Conservation (phyloP, 2,888 invertebrate species). For the Amblyteles armatorius region DNA sequence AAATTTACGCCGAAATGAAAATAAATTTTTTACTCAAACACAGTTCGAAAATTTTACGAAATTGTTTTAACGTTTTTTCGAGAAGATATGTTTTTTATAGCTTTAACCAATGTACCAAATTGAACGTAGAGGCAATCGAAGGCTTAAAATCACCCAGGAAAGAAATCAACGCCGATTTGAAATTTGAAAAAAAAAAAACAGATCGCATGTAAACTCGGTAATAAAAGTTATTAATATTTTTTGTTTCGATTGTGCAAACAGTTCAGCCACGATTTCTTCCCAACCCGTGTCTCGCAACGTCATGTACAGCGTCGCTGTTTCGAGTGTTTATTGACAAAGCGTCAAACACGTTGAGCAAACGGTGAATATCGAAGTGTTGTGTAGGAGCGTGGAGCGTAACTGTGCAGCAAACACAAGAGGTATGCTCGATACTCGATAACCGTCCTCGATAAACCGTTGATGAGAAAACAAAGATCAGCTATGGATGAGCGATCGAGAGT, state of each 20-base stretch:
- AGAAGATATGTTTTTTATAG: too few relatives aligned
- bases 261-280: background rate
- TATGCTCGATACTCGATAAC: constrained; percentile 21
- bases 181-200: background rate
- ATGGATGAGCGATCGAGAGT: constrained; percentile 30
- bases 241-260: background rate
- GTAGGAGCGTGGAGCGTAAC: background rate
- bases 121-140: too few relatives aligned
- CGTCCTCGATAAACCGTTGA: constrained; percentile 13
- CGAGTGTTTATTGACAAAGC: constrained; percentile 10
- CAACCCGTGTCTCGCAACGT: background rate
- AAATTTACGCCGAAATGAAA: too few relatives aligned
- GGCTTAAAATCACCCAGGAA: too few relatives aligned
- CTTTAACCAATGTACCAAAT: too few relatives aligned
- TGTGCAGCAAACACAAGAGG: constrained; percentile 13
- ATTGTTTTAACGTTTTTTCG: too few relatives aligned
- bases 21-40: too few relatives aligned
- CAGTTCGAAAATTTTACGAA: too few relatives aligned
- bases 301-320: background rate
- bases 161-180: background rate
- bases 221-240: background rate
- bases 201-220: background rate
- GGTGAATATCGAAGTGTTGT: constrained; percentile 21
- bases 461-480: constrained; percentile 32
- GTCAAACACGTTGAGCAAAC: constrained; percentile 14